A percentile compares a stretch with the other conserved stretches of the same genome.
phyloP scores from a whole-genome alignment of 2,113 vertebrate genomes.

The Mus pahari region DNA sequence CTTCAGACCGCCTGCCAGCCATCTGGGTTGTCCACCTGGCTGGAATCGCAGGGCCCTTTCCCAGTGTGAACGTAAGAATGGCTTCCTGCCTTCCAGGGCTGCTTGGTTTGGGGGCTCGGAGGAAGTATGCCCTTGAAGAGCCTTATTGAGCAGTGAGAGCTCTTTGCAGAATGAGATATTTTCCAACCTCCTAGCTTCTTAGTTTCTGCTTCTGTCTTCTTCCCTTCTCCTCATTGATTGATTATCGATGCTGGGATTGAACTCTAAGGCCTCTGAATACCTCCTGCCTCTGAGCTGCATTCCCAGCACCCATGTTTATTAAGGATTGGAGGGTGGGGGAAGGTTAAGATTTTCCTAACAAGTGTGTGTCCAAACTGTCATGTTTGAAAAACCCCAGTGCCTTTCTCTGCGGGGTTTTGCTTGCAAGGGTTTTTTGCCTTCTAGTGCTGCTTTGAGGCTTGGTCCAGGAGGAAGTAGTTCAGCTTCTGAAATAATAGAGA shows the following conservation, averaged over 20 bases:
- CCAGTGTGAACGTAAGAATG: background rate
- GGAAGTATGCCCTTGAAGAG: background rate
- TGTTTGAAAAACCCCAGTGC: background rate
- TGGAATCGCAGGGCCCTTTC: background rate
- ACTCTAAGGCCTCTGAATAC: background rate
- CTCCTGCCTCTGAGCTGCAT: background rate
- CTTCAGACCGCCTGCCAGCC: conserved; percentile 21
- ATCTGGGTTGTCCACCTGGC: conserved; percentile 27
- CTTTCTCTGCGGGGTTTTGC: background rate
- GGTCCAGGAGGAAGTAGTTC: background rate
- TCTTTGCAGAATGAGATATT: background rate
- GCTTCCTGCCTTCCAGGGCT: background rate
- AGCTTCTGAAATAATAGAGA: background rate
- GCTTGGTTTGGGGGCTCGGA: background rate
- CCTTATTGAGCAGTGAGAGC: background rate
- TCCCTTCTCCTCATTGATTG: background rate
- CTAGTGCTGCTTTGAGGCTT: background rate
- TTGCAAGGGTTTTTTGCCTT: background rate
- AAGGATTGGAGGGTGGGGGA: background rate
- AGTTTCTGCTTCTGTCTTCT: background rate
- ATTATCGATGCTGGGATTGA: background rate
- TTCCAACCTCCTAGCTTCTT: background rate
- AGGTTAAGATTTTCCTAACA: background rate
- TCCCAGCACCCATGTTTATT: background rate
- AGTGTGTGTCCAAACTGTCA: background rate